Percentiles rank a stretch among this genome's conserved stretches.
These are phyloP conservation scores for Protobothrops mucrosquamatus DNA, from an alignment of 2,113 vertebrate genomes.

Conservation along the genomic window DNA sequence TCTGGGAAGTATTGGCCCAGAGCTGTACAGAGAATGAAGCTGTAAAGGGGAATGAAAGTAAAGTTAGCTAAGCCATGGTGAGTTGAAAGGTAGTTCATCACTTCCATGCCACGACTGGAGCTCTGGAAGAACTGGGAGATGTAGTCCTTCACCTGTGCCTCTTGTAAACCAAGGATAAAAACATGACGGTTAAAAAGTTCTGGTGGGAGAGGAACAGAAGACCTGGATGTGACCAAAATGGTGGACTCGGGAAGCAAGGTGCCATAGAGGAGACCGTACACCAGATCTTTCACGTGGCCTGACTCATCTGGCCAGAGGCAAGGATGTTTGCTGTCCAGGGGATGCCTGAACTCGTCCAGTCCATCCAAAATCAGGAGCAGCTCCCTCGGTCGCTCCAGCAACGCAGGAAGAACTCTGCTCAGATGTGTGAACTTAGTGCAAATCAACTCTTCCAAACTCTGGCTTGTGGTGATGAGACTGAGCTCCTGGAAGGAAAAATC, in stretches of 20 bases:
- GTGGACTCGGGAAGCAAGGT: constrained; percentile 61
- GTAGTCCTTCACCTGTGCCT: constrained; percentile 65
- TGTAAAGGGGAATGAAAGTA: constrained; percentile 72
- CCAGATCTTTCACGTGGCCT: constrained; percentile 56
- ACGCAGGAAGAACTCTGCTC: constrained; percentile 34
- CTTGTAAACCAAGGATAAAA: constrained; percentile 67
- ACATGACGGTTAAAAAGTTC: constrained; percentile 63
- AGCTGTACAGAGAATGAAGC: constrained; percentile 69
- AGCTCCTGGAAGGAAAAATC: constrained; percentile 68
- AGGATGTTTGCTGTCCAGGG: constrained; percentile 36
- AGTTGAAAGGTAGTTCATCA: constrained; percentile 58
- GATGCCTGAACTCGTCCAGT: constrained; percentile 66
- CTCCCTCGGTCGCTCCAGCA: constrained; percentile 41
- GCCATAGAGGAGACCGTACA: constrained; percentile 61
- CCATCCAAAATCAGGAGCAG: constrained; percentile 67
- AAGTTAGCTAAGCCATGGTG: constrained; percentile 65
- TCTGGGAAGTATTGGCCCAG: constrained; percentile 59
- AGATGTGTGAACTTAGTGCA: constrained; percentile 54
- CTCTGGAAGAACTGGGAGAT: constrained; percentile 65
- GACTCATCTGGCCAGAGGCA: constrained; percentile 34
- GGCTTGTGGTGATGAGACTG: constrained; percentile 40
- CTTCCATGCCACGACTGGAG: constrained; percentile 40
- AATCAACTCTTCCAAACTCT: constrained; percentile 62
- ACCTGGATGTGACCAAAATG: constrained; percentile 65
- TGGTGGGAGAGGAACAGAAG: constrained; percentile 53